These are phyloP conservation scores for Cryptomyrus ogoouensis DNA, from an alignment of 2,113 vertebrate genomes.

Conservation along the genomic window DNA sequence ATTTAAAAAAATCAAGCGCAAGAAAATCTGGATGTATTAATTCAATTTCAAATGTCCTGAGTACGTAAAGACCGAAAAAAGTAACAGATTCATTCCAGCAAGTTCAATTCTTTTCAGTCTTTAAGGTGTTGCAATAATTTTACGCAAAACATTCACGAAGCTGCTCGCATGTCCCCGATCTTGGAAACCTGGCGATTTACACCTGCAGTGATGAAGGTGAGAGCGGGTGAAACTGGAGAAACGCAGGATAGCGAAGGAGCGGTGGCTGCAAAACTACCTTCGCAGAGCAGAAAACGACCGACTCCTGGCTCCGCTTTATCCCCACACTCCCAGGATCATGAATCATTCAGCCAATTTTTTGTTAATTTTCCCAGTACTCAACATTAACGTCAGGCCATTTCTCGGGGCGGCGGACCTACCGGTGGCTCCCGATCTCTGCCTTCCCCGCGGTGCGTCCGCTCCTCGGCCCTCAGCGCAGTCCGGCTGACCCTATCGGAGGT, in stretches of 20 bases:
- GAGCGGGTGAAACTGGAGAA: not conserved
- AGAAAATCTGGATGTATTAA: not conserved
- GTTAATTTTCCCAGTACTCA: not conserved
- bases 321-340: not conserved
- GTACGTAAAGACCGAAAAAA: not conserved
- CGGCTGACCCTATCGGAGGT: conserved; percentile 37
- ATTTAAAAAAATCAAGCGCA: not conserved
- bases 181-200: not conserved
- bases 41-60: not conserved
- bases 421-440: not conserved
- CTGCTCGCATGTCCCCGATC: not conserved
- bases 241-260: not conserved
- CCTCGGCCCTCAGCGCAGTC: conserved; percentile 18
- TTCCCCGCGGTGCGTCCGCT: not conserved
- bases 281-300: not conserved
- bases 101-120: not conserved
- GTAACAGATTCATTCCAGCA: not conserved
- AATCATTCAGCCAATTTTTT: not conserved
- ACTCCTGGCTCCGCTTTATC: not conserved
- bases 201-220: not conserved
- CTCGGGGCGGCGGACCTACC: not conserved
- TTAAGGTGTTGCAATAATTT: not conserved
- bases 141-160: not conserved
- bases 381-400: not conserved
- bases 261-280: not conserved